Evolutionary conservation across 1,140 invertebrate species (phyloP).

Genomic region (Nautilus pompilius): DNA sequence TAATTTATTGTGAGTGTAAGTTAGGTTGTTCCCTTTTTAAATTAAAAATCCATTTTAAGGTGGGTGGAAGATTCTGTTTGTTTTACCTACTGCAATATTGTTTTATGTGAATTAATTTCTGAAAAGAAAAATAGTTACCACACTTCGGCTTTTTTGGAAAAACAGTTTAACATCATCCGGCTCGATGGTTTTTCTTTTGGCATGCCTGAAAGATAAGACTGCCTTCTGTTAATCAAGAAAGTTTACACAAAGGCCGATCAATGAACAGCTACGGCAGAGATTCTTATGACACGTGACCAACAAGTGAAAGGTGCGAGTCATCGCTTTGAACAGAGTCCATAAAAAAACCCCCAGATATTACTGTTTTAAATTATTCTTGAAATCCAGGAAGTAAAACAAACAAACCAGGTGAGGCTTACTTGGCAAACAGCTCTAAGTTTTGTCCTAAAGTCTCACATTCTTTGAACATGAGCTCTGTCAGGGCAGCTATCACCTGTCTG

Average conservation of each 20-base stretch:
- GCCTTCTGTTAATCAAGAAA: too few relatives aligned
- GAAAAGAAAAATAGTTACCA: constrained; percentile 18
- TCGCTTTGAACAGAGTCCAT: neutral
- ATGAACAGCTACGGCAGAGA: neutral
- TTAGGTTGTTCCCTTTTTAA: too few relatives aligned
- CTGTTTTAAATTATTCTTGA: neutral
- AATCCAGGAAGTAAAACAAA: neutral
- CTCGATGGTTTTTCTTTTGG: constrained; percentile 34
- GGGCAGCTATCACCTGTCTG: constrained; percentile 25
- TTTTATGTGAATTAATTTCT: neutral
- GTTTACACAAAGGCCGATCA: too few relatives aligned
- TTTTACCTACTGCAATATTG: too few relatives aligned
- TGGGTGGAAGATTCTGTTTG: too few relatives aligned
- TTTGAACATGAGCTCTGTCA: constrained; percentile 27
- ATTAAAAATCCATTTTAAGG: too few relatives aligned
- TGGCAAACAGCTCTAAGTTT: constrained; percentile 39
- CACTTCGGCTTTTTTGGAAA: constrained; percentile 24
- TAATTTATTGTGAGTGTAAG: too few relatives aligned
- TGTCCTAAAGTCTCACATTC: constrained; percentile 18
- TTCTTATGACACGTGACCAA: neutral
- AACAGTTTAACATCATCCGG: constrained; percentile 41
- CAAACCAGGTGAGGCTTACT: constrained; percentile 16
- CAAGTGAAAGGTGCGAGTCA: neutral
- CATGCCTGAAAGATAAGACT: constrained; percentile 33
- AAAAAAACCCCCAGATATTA: neutral